phyloP scores from a whole-genome alignment of 2,113 vertebrate genomes.

The Callorhinus ursinus region DNA sequence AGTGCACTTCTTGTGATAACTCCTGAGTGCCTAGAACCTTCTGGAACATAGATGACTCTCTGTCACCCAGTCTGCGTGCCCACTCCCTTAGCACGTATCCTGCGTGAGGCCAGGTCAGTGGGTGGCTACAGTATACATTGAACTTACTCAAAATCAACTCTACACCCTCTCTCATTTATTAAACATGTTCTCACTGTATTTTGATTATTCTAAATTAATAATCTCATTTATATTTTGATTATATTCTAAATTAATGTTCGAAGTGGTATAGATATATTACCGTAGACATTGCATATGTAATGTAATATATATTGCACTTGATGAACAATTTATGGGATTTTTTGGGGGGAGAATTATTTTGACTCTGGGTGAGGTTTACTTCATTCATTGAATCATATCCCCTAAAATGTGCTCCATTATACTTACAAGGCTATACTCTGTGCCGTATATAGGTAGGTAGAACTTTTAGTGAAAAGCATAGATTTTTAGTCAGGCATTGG shows the following conservation, averaged over 20 bases:
- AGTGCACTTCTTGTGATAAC: neutral
- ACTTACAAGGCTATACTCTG: neutral
- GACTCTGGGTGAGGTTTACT: neutral
- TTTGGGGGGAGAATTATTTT: neutral
- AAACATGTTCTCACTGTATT: neutral
- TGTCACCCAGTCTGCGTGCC: rapidly evolving
- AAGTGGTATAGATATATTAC: neutral
- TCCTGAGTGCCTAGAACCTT: neutral
- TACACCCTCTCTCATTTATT: neutral
- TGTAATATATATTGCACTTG: neutral
- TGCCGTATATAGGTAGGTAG: neutral
- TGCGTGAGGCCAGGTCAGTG: neutral
- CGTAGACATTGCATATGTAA: neutral
- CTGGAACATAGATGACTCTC: no score
- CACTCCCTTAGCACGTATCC: neutral
- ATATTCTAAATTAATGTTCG: neutral
- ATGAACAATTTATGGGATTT: neutral
- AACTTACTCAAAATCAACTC: neutral
- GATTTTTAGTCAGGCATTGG: neutral
- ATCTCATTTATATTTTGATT: neutral
- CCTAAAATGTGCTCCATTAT: neutral
- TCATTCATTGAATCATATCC: neutral
- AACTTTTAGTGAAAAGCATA: neutral
- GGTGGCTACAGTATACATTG: neutral
- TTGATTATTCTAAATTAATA: neutral